These are phyloP conservation scores for Lophura nycthemera DNA, from an alignment of 2,113 vertebrate genomes.

Conservation along the genomic window DNA sequence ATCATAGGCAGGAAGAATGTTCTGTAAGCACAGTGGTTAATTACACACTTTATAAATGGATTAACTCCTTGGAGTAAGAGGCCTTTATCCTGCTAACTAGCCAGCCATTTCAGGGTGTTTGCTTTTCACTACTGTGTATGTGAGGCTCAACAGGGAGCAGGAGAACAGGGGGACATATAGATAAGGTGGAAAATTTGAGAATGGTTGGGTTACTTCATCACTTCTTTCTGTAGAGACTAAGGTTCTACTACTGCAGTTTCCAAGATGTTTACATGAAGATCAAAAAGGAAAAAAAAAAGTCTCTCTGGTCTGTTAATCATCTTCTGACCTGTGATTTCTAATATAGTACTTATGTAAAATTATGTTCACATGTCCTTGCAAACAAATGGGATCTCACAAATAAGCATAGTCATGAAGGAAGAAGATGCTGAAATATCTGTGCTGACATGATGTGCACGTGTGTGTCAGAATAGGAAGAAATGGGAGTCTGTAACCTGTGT, in stretches of 20 bases:
- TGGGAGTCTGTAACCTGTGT: neutral
- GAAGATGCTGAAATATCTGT: neutral
- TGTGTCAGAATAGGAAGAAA: neutral
- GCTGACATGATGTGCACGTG: neutral
- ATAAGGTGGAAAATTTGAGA: neutral
- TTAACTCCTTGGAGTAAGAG: conserved; percentile 10
- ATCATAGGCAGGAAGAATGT: neutral
- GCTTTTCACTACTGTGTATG: neutral
- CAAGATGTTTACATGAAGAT: neutral
- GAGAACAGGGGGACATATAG: neutral
- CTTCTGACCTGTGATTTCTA: neutral
- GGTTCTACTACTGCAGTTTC: neutral
- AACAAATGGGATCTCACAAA: neutral
- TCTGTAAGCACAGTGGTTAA: neutral
- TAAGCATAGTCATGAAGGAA: neutral
- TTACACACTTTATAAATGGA: neutral
- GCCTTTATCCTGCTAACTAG: conserved; percentile 5
- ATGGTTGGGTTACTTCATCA: neutral
- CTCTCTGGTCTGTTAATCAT: neutral
- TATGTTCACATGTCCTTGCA: neutral
- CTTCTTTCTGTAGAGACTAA: neutral
- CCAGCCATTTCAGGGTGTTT: neutral
- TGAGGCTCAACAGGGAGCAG: neutral
- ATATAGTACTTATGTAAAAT: neutral
- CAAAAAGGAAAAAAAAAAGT: neutral